Evolutionary conservation across 1,140 invertebrate species (phyloP).

Genomic region (Physella acuta): DNA sequence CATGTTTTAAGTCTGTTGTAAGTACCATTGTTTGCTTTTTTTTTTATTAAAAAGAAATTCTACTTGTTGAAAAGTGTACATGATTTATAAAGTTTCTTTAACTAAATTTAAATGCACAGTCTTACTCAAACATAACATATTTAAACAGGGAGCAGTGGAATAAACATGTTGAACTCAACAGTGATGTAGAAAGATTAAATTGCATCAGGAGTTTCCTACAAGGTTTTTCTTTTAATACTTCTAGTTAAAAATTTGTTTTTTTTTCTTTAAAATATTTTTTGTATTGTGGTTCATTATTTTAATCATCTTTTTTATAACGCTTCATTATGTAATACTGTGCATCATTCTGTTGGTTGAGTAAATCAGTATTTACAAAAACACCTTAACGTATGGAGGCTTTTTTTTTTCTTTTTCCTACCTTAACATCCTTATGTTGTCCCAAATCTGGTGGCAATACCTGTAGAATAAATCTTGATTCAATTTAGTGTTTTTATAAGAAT

Average conservation of each 20-base stretch:
- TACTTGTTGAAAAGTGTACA: background rate
- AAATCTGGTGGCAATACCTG: background rate
- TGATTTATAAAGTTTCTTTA: background rate
- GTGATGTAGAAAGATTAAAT: constrained; percentile 7
- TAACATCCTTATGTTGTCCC: background rate
- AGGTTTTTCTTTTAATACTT: background rate
- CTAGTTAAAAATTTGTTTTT: background rate
- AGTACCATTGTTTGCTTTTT: background rate
- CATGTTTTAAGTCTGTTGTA: constrained; percentile 11
- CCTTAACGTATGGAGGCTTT: background rate
- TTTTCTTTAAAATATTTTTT: background rate
- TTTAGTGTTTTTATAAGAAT: background rate
- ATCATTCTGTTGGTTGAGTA: too few species aligned
- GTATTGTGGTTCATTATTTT: background rate
- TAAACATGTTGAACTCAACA: background rate
- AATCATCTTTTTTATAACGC: background rate
- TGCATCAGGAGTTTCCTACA: constrained; percentile 8
- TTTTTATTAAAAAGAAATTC: background rate
- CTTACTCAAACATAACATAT: too few species aligned
- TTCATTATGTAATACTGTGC: too few species aligned
- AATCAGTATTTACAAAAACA: too few species aligned
- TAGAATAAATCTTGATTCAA: background rate
- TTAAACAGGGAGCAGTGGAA: constrained; percentile 13
- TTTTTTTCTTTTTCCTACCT: background rate
- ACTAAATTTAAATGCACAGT: constrained; percentile 1